phyloP scores from a whole-genome alignment of 1,140 invertebrate species.

The Plutomurus gul region DNA sequence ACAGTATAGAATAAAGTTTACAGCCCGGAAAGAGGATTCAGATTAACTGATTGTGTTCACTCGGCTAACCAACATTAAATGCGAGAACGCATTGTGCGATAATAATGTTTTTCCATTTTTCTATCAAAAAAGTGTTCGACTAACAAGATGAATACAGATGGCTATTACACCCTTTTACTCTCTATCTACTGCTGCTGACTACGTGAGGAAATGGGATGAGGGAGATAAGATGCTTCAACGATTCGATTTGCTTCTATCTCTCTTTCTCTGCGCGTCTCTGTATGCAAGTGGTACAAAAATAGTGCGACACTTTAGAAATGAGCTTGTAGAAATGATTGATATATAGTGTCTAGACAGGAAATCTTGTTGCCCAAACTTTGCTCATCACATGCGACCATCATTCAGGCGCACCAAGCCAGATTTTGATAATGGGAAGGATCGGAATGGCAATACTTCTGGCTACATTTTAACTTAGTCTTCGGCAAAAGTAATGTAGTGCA shows the following conservation, averaged over 20 bases:
- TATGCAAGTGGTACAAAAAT: slow-evolving; percentile 30
- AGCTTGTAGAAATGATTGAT: slow-evolving; percentile 37
- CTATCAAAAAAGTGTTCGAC: too few species aligned
- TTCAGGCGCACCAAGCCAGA: slow-evolving; percentile 2
- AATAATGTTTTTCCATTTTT: too few species aligned
- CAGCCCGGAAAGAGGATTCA: too few species aligned
- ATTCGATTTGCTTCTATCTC: neutral
- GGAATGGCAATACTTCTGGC: neutral
- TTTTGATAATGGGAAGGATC: neutral
- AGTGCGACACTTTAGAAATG: slow-evolving; percentile 38
- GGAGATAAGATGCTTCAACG: neutral
- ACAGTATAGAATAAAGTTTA: neutral
- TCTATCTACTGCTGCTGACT: neutral
- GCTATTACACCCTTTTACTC: too few species aligned
- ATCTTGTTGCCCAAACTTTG: slow-evolving; percentile 31
- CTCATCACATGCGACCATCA: slow-evolving; percentile 29
- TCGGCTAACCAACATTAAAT: too few species aligned
- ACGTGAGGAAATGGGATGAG: neutral
- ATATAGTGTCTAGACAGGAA: slow-evolving; percentile 47
- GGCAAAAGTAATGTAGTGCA: neutral
- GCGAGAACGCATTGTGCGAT: too few species aligned
- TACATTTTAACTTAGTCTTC: neutral
- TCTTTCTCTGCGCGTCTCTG: neutral
- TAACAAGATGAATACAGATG: too few species aligned
- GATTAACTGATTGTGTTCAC: too few species aligned